Evolutionary conservation across 2,797 vertebrate species (phyloP), one percentile per base, ranked within the genome.

Genomic region (Pachyuromys duprasi): DNA sequence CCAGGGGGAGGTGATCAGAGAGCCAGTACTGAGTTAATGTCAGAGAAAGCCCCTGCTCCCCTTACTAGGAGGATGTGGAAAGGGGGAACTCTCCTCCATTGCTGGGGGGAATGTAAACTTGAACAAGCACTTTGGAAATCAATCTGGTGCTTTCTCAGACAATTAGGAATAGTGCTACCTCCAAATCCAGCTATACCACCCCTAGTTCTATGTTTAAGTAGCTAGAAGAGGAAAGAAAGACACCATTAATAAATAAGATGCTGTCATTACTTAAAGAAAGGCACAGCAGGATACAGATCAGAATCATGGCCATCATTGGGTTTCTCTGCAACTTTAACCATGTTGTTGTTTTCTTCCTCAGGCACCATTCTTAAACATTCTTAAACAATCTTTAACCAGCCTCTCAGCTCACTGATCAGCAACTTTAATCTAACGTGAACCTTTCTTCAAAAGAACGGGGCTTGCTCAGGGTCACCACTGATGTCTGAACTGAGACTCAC

Each of bases 241-340:
- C 22, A 79, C 0, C 36, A 72, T 17, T n/a, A 26, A 13, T 80
- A 87, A 57, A 8, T 8, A 26, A 24, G 42, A 76, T 13, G 33
- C 24, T 26, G 60, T 67, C 33, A 39, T 26, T 55, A 69, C 57
- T 90, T 94, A 63, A 62, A 57, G 22, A 69, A 31, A 60, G 0
- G 12, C 4, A 33, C 17, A 14, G 53, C 42, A 42, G 8, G 18
- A 20, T 9, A 6, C 72, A 42, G 9, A 24, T 53, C 26, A 75
- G 33, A 63, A 0, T 33, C 14, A 20, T 0, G 55, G n/a, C 22
- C 36, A 9, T 4, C 36, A 42, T 22, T 75, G 4, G 3, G 18
- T 65, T 70, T 11, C 24, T 6, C 8, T 81, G 22, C 11, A n/a
- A 2, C 11, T 20, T 5, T 4, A 28, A 13, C 6, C 42, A 45